Conservation (phyloP, 2,797 vertebrate species). For the Sebastes minor region DNA sequence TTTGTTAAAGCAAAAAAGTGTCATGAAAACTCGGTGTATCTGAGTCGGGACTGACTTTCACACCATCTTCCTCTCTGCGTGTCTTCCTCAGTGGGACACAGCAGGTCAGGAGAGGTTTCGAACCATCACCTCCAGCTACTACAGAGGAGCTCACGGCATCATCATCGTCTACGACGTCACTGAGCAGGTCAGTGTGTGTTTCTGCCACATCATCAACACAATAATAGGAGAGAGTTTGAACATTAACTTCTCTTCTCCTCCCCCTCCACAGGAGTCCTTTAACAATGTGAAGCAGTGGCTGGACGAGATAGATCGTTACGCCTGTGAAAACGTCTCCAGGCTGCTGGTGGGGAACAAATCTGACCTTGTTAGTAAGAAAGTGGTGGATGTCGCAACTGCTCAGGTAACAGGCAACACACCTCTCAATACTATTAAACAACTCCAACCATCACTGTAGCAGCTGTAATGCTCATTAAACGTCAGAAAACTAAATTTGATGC, state of each 20-base stretch:
- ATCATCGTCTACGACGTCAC: slow-evolving; percentile 97
- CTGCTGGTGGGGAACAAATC: slow-evolving; percentile 86
- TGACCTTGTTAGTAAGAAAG: slow-evolving; percentile 83
- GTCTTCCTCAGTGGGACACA: slow-evolving; percentile 79
- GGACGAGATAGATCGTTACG: slow-evolving; percentile 84
- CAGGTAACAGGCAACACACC: slow-evolving; percentile 69
- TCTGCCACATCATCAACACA: background rate
- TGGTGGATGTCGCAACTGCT: slow-evolving; percentile 81
- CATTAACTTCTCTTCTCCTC: background rate
- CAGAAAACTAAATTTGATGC: background rate
- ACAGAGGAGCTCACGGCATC: slow-evolving; percentile 96
- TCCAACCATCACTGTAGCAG: background rate
- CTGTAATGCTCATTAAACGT: background rate
- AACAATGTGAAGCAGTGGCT: slow-evolving; percentile 85
- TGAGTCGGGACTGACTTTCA: background rate
- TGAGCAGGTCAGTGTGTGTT: slow-evolving; percentile 86
- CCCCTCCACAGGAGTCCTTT: slow-evolving; percentile 78
- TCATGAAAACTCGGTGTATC: background rate
- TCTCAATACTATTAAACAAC: background rate
- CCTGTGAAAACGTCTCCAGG: slow-evolving; percentile 83
- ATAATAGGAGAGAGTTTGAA: background rate
- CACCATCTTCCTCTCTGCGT: background rate
- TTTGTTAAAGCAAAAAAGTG: background rate
- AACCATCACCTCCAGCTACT: slow-evolving; percentile 95
- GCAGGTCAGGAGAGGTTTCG: slow-evolving; percentile 85